Evolutionary conservation across 1,140 invertebrate species (phyloP), one percentile per base, ranked within the genome.

Genomic region (Zaprionus inermis): DNA sequence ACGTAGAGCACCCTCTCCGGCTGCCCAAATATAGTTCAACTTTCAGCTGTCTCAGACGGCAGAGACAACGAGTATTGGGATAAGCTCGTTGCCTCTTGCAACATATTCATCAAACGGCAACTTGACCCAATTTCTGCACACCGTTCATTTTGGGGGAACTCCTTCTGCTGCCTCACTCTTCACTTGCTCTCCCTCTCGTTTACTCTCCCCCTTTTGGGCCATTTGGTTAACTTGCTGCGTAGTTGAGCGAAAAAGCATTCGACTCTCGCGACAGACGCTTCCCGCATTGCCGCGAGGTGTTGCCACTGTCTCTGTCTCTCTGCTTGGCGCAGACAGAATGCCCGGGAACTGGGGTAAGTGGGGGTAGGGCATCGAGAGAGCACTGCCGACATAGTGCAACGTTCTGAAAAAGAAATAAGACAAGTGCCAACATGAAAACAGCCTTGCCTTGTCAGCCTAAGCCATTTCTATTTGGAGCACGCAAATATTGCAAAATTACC

Each of bases 61-160:
- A 54, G 59, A 71, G 34, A 54, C 7, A 22, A 5, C 24, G 24
- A 5, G 24, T 28, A 41, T 22, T 30, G 60, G 56, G 32, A 55
- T 68, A 30, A 68, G 30, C 16, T 22, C 5, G 5, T 49, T 14
- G 61, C 32, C 54, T 28, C n/a, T 28, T 22, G 34, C 60, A 76
- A 76, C 72, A 44, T 76, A 71, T 82, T 81, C 74, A 78, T 82
- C 68, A 78, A 72, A 69, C 72, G 77, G 59, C 80, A 79, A 86
- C 70, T 85, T 85, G 81, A 81, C 81, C 82, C 78, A 86, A 81
- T 86, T 85, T 75, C 52, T n/a, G 24, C 14, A 55, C 36, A 20
- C 24, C 28, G 28, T 18, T 22, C n/a, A 36, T 55, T 51, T 55
- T n/a, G 38, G 38, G 38, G n/a, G 7, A 44, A 16, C 38, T 38